phyloP scores from a whole-genome alignment of 2,888 invertebrate genomes.

The Theretra japonica region DNA sequence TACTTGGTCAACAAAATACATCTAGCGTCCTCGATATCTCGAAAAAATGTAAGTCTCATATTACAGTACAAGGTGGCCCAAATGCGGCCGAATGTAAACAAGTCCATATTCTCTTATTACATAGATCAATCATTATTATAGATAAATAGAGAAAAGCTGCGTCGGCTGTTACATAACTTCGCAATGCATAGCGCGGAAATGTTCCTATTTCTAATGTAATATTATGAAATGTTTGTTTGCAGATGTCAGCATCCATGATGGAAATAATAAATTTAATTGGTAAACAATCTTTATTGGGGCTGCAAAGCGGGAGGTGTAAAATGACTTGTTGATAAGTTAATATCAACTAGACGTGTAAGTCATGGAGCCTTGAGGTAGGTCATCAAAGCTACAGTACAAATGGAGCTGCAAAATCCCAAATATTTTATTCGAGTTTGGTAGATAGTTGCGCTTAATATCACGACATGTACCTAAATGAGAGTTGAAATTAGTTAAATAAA shows the following conservation, averaged over 20 bases:
- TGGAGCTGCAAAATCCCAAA: too few species aligned
- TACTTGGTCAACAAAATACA: conserved; percentile 22
- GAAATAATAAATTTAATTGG: background rate
- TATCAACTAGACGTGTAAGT: too few species aligned
- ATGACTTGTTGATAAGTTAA: too few species aligned
- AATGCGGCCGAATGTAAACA: conserved; percentile 44
- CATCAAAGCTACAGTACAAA: too few species aligned
- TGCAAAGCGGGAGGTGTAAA: background rate
- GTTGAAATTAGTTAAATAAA: too few species aligned
- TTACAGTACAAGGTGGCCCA: conserved; percentile 43
- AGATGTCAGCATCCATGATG: background rate
- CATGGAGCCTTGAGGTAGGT: too few species aligned
- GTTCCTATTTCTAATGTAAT: conserved; percentile 27
- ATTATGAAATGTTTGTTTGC: conserved; percentile 14
- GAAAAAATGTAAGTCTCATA: conserved; percentile 41
- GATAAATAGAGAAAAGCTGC: conserved; percentile 36
- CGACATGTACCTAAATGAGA: too few species aligned
- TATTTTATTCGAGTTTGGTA: too few species aligned
- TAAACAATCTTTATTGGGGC: background rate
- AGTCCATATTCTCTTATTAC: conserved; percentile 46
- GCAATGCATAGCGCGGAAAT: conserved; percentile 14
- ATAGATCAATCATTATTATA: conserved; percentile 35
- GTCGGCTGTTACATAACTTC: conserved; percentile 37
- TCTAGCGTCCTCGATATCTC: conserved; percentile 34
- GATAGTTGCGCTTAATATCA: too few species aligned